Evolutionary conservation across 2,888 invertebrate species (phyloP).

Genomic region (Notocelia uddmanniana): DNA sequence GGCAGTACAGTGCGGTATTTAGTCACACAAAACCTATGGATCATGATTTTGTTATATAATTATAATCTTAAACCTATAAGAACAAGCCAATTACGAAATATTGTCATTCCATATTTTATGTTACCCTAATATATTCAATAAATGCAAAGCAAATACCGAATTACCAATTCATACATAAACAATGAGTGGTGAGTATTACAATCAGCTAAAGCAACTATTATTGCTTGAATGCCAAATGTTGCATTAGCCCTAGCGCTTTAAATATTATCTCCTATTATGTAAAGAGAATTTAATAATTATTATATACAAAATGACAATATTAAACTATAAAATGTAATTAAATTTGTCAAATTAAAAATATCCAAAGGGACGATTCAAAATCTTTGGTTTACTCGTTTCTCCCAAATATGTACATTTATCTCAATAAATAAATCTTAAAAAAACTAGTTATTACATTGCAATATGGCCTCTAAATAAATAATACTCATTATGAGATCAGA

Average conservation of each 20-base stretch:
- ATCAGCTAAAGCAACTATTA: slow-evolving; percentile 54
- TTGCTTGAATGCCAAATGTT: slow-evolving; percentile 70
- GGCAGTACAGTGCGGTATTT: slow-evolving; percentile 69
- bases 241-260: slow-evolving; percentile 54
- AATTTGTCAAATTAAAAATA: slow-evolving; percentile 61
- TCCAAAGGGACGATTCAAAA: slow-evolving; percentile 73
- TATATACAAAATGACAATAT: slow-evolving; percentile 62
- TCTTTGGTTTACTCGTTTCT: slow-evolving; percentile 79
- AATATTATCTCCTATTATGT: slow-evolving; percentile 63
- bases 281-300: slow-evolving; percentile 61
- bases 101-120: slow-evolving; percentile 39
- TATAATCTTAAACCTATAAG: slow-evolving; percentile 46
- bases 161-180: slow-evolving; percentile 14
- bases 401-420: slow-evolving; percentile 59
- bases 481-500: slow-evolving; percentile 85
- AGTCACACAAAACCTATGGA: slow-evolving; percentile 39
- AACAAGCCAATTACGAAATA: slow-evolving; percentile 41
- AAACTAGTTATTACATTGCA: slow-evolving; percentile 73
- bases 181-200: slow-evolving; percentile 3
- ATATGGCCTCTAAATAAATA: slow-evolving; percentile 86
- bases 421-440: slow-evolving; percentile 73
- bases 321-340: slow-evolving; percentile 58
- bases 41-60: slow-evolving; percentile 24
- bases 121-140: slow-evolving; percentile 26
- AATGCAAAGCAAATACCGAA: not conserved